These are phyloP conservation scores for Octonoba sinensis DNA, from an alignment of 2,888 invertebrate species.

Conservation along the genomic window DNA sequence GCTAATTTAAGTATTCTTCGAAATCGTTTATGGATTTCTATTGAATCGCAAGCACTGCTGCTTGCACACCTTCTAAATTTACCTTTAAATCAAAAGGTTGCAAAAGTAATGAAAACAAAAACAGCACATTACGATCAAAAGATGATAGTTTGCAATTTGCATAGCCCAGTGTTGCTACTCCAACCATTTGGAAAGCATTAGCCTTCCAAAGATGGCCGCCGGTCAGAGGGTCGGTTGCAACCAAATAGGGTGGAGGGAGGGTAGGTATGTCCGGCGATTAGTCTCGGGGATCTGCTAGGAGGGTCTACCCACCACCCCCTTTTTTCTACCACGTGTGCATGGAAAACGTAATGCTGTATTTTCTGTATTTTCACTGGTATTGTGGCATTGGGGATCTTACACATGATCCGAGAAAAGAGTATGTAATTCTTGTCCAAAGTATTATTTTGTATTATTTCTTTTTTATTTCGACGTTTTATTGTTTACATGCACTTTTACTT, in stretches of 20 bases:
- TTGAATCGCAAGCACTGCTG: too few relatives aligned
- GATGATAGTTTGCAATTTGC: too few relatives aligned
- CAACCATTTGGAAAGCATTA: constrained; percentile 19
- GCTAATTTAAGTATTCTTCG: too few relatives aligned
- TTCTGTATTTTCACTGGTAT: constrained; percentile 26
- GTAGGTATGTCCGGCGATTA: constrained; percentile 32
- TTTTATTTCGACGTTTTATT: neutral
- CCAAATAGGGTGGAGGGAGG: constrained; percentile 21
- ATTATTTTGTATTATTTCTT: neutral
- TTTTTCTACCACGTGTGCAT: constrained; percentile 45
- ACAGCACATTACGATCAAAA: too few relatives aligned
- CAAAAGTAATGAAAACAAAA: too few relatives aligned
- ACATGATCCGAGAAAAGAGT: neutral
- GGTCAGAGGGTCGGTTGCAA: constrained; percentile 22
- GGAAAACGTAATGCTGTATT: constrained; percentile 40
- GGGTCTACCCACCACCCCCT: neutral
- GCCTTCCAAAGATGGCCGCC: constrained; percentile 37
- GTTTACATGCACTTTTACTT: too few relatives aligned
- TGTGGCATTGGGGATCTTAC: neutral
- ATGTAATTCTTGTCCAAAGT: neutral
- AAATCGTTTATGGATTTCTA: too few relatives aligned
- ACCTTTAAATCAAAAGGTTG: too few relatives aligned
- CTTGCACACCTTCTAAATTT: too few relatives aligned
- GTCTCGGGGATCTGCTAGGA: constrained; percentile 7
- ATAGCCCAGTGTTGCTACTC: neutral